Base-by-base conservation (phyloP, 2,113 vertebrate genomes). In the Colius striatus region DNA sequence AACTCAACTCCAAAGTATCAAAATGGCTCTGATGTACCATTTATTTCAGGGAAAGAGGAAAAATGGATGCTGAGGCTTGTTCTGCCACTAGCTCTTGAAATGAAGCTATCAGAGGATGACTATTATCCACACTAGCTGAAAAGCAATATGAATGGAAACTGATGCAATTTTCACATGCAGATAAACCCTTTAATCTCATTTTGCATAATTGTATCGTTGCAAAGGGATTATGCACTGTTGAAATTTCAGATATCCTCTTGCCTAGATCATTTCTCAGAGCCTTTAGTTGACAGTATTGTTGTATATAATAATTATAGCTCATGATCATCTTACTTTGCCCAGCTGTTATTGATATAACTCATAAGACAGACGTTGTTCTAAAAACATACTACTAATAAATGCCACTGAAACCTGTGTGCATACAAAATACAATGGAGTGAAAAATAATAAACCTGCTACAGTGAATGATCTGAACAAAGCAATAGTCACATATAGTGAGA, bases 261-360 rank as follows among this genome's bases (percentile, higher is more conserved):
- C 63, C 72, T 22, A 27, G 67, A 53, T 45, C 4, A 45, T 89
- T 57, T 79, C 88, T 84, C n/a, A 27, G 84, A 68, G 87, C 84
- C 30, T 66, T 57, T 5, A 30, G 58, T 11, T 53, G 67, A 38
- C 38, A 58, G 76, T 8, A 21, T 74, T 71, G 79, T 84, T 78
- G 80, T 38, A 6, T 78, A 63, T 45, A 86, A 72, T 76, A 75
- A 89, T 87, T 76, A 76, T 72, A 66, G 93, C 85, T 93, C 43
- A 14, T 60, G 58, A 89, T 80, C 63, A 20, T 23, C 78, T 62
- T n/a, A 3, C 55, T 85, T 71, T 72, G n/a, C 90, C 90, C 84
- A 87, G 81, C 67, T 94, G 77, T 77, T 86, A 72, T 65, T 72
- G 76, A 23, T 62, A 83, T 9, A 92, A 95, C 86, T 84, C 90